Conservation (phyloP, 2,797 vertebrate genomes). For the Rhynchotus rufescens region DNA sequence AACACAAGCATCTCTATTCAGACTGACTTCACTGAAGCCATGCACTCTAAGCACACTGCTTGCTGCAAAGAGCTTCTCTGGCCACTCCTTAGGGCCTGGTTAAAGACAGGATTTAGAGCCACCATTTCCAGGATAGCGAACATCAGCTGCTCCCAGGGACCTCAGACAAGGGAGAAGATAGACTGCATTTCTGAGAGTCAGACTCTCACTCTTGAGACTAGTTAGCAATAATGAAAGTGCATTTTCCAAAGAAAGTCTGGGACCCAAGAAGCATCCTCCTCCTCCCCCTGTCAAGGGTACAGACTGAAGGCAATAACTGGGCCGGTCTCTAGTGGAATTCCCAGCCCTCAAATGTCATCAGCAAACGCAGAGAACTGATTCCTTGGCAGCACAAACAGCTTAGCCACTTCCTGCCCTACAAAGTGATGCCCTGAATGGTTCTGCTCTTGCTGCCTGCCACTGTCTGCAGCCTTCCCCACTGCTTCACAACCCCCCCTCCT, state of each 20-base stretch:
- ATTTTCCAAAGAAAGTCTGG: neutral
- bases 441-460: neutral
- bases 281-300: neutral
- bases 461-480: neutral
- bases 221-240: neutral
- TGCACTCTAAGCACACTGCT: neutral
- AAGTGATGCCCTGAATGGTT: neutral
- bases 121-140: neutral
- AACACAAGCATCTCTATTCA: neutral
- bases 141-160: neutral
- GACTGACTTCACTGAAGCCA: neutral
- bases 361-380: neutral
- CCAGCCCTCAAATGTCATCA: neutral
- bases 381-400: slow-evolving; percentile 30
- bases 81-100: neutral
- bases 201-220: neutral
- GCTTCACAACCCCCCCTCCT: slow-evolving; percentile 2
- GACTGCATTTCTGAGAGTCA: neutral
- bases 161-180: neutral
- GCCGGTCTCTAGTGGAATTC: neutral
- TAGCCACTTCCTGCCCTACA: slow-evolving; percentile 3
- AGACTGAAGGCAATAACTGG: neutral
- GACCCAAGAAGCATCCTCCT: neutral
- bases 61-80: neutral
- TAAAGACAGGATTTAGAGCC: neutral